phyloP scores from a whole-genome alignment of 2,888 invertebrate species.

The Halocaridina rubra region DNA sequence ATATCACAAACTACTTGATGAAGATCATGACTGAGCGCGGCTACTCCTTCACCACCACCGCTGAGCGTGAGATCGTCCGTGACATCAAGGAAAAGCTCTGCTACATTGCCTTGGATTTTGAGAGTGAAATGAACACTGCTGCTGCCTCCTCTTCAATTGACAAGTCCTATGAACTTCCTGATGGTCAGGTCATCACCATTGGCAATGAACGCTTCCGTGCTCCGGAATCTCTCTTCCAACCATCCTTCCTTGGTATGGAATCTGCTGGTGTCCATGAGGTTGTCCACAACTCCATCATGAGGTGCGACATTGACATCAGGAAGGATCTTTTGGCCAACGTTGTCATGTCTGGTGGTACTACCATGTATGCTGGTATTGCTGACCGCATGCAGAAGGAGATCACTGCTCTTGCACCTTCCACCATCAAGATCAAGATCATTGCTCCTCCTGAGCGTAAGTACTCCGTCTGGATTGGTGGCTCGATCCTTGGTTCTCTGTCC shows the following conservation, averaged over 20 bases:
- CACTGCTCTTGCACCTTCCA: slow-evolving; percentile 66
- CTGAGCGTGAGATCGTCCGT: slow-evolving; percentile 35
- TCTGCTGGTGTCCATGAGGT: neutral
- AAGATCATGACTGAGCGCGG: no score
- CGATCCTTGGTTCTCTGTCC: neutral
- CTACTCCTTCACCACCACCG: slow-evolving; percentile 56
- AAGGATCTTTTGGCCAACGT: slow-evolving; percentile 66
- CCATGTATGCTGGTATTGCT: slow-evolving; percentile 63
- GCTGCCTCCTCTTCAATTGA: neutral
- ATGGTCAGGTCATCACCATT: neutral
- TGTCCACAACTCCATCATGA: slow-evolving; percentile 78
- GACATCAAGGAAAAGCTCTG: neutral
- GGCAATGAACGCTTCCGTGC: neutral
- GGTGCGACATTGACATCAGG: slow-evolving; percentile 81
- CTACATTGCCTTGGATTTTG: neutral
- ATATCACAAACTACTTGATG: no score
- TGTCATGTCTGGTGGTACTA: slow-evolving; percentile 64
- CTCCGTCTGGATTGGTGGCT: slow-evolving; percentile 91
- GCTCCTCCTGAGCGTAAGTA: slow-evolving; percentile 91
- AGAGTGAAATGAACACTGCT: neutral
- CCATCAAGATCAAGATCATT: slow-evolving; percentile 67
- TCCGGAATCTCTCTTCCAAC: neutral
- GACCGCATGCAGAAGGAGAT: slow-evolving; percentile 64
- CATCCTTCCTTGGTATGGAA: neutral
- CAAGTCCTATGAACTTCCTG: neutral